Base-by-base conservation (phyloP, 2,113 vertebrate species). In the Tachycineta bicolor region DNA sequence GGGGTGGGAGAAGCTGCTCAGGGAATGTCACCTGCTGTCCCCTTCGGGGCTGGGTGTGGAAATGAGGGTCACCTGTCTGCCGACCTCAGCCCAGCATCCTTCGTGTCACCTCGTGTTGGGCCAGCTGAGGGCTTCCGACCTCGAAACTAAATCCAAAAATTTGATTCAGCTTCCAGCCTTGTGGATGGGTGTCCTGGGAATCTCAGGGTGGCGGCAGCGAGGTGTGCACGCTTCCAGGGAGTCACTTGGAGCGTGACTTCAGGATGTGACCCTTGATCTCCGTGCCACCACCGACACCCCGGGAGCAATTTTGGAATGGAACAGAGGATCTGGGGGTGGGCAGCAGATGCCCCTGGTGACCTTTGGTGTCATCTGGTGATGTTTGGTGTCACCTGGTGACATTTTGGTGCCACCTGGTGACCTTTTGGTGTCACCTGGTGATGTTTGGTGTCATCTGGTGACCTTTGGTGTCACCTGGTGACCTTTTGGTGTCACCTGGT, bases 201-300 rank as follows among this genome's bases (percentile, higher is more conserved):
- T 12, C 28, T 37, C 8, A 9, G 19, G 26, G 21, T 50, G 71
- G 20, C 26, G 47, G 37, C 56, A 94, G 69, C 14, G 28, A 25
- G 39, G 28, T 17, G 5, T 20, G 0, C 0, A 0, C 10, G 62
- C 23, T 34, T 49, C 37, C 4, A 0, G 2, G 47, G 56, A 59
- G 64, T 56, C 76, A 67, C 34, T 47, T 31, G 56, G 87, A 89
- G n/a, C 0, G 0, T 2, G 21, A 41, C 47, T 4, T 16, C 58
- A 12, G 33, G 93, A 29, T 64, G 52, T 8, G 26, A 63, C 69
- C 90, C 10, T 3, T 52, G 39, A 24, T 65, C n/a, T 76, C 74
- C 62, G 46, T 4, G 33, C 68, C 77, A 13, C 28, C 85, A 5
- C 14, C 1, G 0, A 28, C 64, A 23, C 21, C 29, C 26, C 3